Evolutionary conservation across 2,888 invertebrate genomes (phyloP), one percentile per base, ranked within the genome.

Genomic region (Eupithecia abbreviata): DNA sequence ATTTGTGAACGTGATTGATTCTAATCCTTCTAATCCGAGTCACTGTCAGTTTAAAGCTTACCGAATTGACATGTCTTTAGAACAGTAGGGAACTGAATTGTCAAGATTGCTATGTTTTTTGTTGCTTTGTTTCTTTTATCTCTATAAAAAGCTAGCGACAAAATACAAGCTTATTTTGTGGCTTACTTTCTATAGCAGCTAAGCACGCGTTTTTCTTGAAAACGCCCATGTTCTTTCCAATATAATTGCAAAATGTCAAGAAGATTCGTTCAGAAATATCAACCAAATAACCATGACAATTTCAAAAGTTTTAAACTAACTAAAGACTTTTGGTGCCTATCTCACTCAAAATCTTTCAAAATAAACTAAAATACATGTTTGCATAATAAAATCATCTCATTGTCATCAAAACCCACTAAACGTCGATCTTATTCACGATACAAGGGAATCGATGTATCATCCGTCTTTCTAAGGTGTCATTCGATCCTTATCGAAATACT

Each of bases 1-100:
- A 93, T 93, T 92, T 93, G 89, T 89, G 89, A 76, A 80, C 82
- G 82, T 93, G 94, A 94, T 94, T 94, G 94, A 94, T 93, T 89
- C 85, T 94, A 94, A 94, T 92, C 93, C 93, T 79, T 82, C 82
- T 91, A 90, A 93, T 92, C 93, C 89, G 84, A 80, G 84, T 86
- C 83, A 85, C 87, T 88, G 91, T 87, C 90, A 77, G 69, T 78
- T 90, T 87, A 79, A 85, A 87, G 86, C 86, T 87, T 82, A 89
- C 90, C 87, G 89, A 80, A 79, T 77, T 80, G 81, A 81, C 78
- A 79, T 72, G 77, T 78, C 74, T 67, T 45, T 42, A 42, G 75
- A 79, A 78, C 78, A 74, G 79, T 76, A 80, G 80, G 76, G 74
- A 65, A 58, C 45, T 45, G 45, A 80, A 73, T 76, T 72, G 72